Percentiles rank a stretch among this genome's conserved stretches.
Conservation (phyloP, 2,888 invertebrate species). For the Phengaris arion region DNA sequence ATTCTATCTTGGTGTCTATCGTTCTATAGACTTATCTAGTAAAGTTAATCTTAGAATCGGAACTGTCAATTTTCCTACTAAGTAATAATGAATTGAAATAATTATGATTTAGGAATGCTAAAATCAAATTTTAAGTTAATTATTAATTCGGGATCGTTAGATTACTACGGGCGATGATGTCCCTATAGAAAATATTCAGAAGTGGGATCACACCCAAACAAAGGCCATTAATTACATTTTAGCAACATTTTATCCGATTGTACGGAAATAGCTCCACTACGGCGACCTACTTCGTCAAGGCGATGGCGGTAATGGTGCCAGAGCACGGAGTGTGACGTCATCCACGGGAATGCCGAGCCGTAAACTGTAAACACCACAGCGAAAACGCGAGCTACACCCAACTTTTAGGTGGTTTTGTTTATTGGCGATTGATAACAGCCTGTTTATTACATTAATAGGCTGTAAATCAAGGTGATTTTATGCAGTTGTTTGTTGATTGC, state of each 20-base stretch:
- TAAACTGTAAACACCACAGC: neutral
- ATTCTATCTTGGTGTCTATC: no score
- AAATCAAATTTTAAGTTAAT: no score
- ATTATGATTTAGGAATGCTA: no score
- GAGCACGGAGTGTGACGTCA: slow-evolving; percentile 23
- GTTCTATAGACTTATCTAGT: no score
- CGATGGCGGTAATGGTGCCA: slow-evolving; percentile 23
- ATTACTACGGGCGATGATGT: neutral
- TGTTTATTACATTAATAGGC: neutral
- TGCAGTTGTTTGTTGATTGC: neutral
- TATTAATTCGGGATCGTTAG: no score
- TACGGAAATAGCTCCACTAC: slow-evolving; percentile 3
- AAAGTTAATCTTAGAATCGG: no score
- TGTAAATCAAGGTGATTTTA: neutral
- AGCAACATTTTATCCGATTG: slow-evolving; percentile 16
- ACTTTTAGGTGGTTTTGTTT: neutral
- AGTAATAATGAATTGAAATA: no score
- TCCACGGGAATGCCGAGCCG: neutral
- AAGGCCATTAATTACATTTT: slow-evolving; percentile 4
- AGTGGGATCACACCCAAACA: slow-evolving; percentile 11
- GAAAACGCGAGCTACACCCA: neutral
- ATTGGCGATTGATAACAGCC: neutral
- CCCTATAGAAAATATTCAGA: neutral
- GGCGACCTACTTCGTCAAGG: slow-evolving; percentile 21
- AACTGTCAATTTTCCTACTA: no score